phyloP scores from a whole-genome alignment of 2,888 invertebrate species.

The Conistra vaccinii region DNA sequence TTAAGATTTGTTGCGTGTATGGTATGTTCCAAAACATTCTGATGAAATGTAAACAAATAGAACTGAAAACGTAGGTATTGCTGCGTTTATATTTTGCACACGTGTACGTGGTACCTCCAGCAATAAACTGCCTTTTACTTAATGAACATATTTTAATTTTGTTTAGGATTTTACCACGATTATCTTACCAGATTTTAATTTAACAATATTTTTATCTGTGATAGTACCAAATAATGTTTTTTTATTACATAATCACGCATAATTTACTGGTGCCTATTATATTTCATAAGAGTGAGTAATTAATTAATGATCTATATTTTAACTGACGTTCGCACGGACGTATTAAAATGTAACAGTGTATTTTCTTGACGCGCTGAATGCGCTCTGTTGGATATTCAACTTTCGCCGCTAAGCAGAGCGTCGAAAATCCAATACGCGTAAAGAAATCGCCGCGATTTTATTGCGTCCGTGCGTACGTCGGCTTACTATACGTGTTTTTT shows the following conservation, averaged over 20 bases:
- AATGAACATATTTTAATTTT: not conserved
- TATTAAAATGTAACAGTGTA: too few relatives aligned
- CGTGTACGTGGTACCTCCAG: not conserved
- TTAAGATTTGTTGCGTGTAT: not conserved
- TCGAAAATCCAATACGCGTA: too few relatives aligned
- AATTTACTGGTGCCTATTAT: conserved; percentile 7
- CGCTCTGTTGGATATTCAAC: too few relatives aligned
- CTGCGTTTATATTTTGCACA: too few relatives aligned
- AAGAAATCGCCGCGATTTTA: too few relatives aligned
- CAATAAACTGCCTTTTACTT: not conserved
- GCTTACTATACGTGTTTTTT: too few relatives aligned
- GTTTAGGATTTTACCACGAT: not conserved
- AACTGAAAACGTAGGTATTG: not conserved
- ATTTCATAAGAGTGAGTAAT: not conserved
- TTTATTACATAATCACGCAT: conserved; percentile 4
- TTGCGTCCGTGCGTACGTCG: too few relatives aligned
- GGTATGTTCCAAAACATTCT: not conserved
- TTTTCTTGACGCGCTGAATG: too few relatives aligned
- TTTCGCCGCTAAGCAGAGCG: too few relatives aligned
- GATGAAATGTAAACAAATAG: not conserved
- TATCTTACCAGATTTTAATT: not conserved
- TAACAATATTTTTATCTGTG: conserved; percentile 20
- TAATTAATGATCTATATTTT: too few relatives aligned
- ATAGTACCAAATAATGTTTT: conserved; percentile 20
- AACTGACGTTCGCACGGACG: too few relatives aligned